phyloP scores from a whole-genome alignment of 2,797 vertebrate genomes.

The Telmatherina bonti region DNA sequence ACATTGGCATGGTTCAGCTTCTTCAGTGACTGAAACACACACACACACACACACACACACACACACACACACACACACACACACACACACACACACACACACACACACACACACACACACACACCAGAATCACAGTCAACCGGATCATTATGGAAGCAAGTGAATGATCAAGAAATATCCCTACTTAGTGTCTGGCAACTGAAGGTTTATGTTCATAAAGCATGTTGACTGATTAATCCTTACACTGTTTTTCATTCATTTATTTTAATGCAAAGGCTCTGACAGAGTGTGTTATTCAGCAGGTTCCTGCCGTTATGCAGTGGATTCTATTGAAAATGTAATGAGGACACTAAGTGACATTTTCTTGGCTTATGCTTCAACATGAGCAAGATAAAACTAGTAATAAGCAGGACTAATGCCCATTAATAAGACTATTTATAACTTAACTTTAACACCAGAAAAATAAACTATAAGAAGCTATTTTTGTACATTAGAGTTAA shows the following conservation, averaged over 20 bases:
- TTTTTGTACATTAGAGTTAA: not conserved
- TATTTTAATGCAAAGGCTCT: not conserved
- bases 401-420: not conserved
- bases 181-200: not conserved
- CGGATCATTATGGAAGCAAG: not conserved
- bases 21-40: constrained; percentile 88
- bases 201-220: not conserved
- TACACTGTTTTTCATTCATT: too few relatives aligned
- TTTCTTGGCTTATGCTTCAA: too few relatives aligned
- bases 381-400: not conserved
- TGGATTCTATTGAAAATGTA: constrained; percentile 2
- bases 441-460: too few relatives aligned
- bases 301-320: not conserved
- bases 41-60: not conserved
- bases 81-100: not conserved
- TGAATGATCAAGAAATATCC: not conserved
- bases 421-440: too few relatives aligned
- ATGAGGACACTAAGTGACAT: not conserved
- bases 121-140: not conserved
- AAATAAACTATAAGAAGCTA: not conserved
- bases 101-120: not conserved
- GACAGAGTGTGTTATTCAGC: not conserved
- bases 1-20: constrained; percentile 96
- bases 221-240: not conserved
- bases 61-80: not conserved